Conservation (phyloP, 2,113 vertebrate genomes). For the Notechis scutatus region DNA sequence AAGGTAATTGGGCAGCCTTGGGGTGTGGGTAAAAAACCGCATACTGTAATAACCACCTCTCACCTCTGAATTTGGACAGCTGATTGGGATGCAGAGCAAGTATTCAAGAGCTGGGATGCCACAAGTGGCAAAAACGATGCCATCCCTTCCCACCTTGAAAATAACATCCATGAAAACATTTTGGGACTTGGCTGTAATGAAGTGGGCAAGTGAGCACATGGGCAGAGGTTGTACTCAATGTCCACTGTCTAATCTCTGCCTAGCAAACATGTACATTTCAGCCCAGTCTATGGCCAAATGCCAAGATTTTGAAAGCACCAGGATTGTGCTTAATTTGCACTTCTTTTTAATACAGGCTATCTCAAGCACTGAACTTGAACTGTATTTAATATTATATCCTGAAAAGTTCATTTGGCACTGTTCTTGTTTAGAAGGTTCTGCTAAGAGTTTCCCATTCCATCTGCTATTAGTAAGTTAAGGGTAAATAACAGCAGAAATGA, state of each 20-base stretch:
- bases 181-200: not conserved
- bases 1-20: not conserved
- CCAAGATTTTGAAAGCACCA: constrained; percentile 21
- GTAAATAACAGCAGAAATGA: not conserved
- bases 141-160: not conserved
- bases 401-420: not conserved
- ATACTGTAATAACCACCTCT: not conserved
- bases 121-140: not conserved
- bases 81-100: not conserved
- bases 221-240: constrained; percentile 20
- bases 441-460: not conserved
- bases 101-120: not conserved
- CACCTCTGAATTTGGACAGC: not conserved
- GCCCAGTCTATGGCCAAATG: constrained; percentile 1
- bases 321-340: not conserved
- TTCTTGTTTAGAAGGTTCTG: not conserved
- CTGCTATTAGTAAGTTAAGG: not conserved
- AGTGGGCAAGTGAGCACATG: constrained; percentile 44
- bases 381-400: not conserved
- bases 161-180: not conserved
- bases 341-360: not conserved
- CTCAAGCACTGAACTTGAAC: not conserved
- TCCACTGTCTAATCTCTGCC: constrained; percentile 46
- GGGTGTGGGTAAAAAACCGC: not conserved
- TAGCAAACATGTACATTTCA: not conserved